Conservation (phyloP, 2,113 vertebrate species). For the Cynoglossus semilaevis region DNA sequence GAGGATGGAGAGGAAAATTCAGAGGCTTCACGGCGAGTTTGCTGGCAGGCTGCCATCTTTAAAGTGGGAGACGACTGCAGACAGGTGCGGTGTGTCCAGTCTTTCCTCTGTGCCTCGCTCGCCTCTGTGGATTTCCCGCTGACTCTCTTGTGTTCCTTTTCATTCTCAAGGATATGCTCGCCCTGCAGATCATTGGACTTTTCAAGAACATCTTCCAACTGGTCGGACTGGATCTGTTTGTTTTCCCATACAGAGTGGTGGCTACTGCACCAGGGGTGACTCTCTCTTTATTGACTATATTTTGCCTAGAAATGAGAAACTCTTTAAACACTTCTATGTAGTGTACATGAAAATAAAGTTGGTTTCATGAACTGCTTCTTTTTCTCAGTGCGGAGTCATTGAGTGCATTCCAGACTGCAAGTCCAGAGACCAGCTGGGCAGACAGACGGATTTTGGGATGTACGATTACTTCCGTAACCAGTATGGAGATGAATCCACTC, state of each 20-base stretch:
- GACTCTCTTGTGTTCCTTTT: background rate
- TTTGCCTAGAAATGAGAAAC: too few relatives aligned
- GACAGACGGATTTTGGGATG: slow-evolving; percentile 98
- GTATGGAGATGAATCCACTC: slow-evolving; percentile 94
- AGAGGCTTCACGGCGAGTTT: slow-evolving; percentile 77
- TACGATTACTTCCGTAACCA: slow-evolving; percentile 98
- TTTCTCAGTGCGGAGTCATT: slow-evolving; percentile 91
- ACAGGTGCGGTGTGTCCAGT: slow-evolving; percentile 78
- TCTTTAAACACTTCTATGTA: background rate
- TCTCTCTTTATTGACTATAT: too few relatives aligned
- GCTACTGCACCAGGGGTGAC: slow-evolving; percentile 95
- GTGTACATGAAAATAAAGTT: too few relatives aligned
- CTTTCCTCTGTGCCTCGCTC: background rate
- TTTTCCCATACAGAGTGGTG: slow-evolving; percentile 96
- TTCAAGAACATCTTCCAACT: slow-evolving; percentile 99
- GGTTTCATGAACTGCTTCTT: too few relatives aligned
- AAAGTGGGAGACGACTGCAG: slow-evolving; percentile 99
- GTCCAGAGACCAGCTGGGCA: slow-evolving; percentile 93
- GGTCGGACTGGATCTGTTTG: slow-evolving; percentile 95
- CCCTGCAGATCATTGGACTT: slow-evolving; percentile 97
- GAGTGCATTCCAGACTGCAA: slow-evolving; percentile 99
- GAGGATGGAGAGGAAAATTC: slow-evolving; percentile 80
- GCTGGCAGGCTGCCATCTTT: slow-evolving; percentile 98
- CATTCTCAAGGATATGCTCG: slow-evolving; percentile 89
- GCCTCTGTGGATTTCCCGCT: background rate